Conservation (phyloP, 2,797 vertebrate genomes). For the Eidolon dupreanum region DNA sequence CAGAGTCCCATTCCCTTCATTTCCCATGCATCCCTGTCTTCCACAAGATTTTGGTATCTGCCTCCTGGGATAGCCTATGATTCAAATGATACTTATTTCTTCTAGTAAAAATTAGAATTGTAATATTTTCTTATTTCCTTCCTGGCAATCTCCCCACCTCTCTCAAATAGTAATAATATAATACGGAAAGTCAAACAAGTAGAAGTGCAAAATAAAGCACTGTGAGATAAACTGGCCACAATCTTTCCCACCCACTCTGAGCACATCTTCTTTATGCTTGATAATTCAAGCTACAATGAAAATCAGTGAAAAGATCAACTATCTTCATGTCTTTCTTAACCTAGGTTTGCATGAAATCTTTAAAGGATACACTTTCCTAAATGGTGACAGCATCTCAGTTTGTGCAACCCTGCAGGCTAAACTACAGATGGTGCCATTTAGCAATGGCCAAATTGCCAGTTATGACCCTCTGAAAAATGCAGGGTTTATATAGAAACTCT, state of each 20-base stretch:
- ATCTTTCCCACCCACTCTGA: neutral
- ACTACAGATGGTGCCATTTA: slow-evolving; percentile 59
- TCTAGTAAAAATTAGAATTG: neutral
- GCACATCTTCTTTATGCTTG: neutral
- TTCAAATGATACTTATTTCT: neutral
- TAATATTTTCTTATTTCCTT: neutral
- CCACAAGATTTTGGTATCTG: neutral
- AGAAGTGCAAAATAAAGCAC: neutral
- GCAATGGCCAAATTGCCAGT: slow-evolving; percentile 38
- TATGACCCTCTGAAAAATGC: slow-evolving; percentile 38
- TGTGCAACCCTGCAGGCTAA: slow-evolving; percentile 51
- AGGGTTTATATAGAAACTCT: slow-evolving; percentile 50
- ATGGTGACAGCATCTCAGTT: neutral
- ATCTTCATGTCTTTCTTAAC: neutral
- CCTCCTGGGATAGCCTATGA: neutral
- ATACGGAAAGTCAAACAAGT: neutral
- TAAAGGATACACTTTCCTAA: neutral
- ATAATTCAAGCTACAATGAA: slow-evolving; percentile 2
- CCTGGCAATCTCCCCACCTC: neutral
- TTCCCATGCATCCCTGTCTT: neutral
- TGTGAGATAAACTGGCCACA: neutral
- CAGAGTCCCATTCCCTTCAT: neutral
- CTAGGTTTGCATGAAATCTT: neutral
- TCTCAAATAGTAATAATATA: neutral
- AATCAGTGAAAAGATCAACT: slow-evolving; percentile 7